Base-by-base conservation (phyloP, 2,113 vertebrate species). In the Lethenteron reissneri region DNA sequence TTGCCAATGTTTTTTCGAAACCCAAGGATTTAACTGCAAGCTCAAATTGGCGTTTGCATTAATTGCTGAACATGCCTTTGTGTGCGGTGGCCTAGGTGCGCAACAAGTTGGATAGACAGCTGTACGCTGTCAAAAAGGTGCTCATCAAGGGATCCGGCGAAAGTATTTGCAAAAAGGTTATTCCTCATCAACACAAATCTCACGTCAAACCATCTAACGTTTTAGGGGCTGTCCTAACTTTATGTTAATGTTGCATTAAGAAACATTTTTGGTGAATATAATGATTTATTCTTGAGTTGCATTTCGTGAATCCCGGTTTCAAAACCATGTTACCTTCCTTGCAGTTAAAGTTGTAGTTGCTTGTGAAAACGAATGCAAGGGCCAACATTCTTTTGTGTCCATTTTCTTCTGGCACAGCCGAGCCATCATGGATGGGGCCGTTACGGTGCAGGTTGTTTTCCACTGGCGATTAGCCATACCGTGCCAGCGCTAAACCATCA, bases 71-170 rank as follows among this genome's bases (percentile, higher is more conserved):
- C 64, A 68, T 25, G 9, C 64, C 8, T 17, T 9, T 68, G 64
- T 68, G 64, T 68, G 64, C 3, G 9, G 64, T 25, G 21, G 64
- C n/a, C 64, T 68, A 97, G 94, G 94, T 97, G 73, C 81, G 79
- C 75, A 99, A 99, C 79, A 99, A 95, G 79, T 79, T 99, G 72
- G 94, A 99, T 79, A 88, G 89, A 56, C 92, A 97, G 73, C 78
- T 79, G 76, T 99, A 99, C 73, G 94, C 94, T 19, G 82, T 97
- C 77, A 99, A 99, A 79, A 99, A 95, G 81, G 92, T 97, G 75
- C 84, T 85, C 19, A 95, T 97, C 75, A 95, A 85, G 78, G 86
- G 87, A 72, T 86, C 89, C 73, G 87, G 87, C 58, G 86, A 84
- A 79, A 83, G 84, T 57, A 90, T 90, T 77, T 99, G 89, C 72